A percentile compares a stretch with the other conserved stretches of the same genome.
Evolutionary conservation across 2,113 vertebrate species (phyloP).

Genomic region (Cettia cetti): DNA sequence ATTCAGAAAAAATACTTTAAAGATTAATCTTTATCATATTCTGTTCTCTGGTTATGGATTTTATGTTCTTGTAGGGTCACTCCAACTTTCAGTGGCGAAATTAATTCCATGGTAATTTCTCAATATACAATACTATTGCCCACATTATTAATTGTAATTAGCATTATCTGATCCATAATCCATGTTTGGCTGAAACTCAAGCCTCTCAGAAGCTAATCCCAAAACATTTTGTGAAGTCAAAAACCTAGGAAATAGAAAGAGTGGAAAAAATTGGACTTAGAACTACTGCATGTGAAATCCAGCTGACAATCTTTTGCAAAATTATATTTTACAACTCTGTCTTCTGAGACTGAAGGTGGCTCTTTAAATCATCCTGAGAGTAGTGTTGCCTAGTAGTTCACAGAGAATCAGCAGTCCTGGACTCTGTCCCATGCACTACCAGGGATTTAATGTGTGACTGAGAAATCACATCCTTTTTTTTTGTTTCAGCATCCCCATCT

Average conservation of each 20-base stretch:
- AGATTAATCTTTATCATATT: neutral
- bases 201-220: conserved; percentile 9
- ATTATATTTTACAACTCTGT: neutral
- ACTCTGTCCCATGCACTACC: neutral
- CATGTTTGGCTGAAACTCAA: conserved; percentile 22
- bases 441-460: neutral
- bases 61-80: neutral
- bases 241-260: neutral
- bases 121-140: neutral
- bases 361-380: neutral
- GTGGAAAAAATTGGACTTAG: neutral
- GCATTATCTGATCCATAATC: conserved; percentile 38
- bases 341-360: neutral
- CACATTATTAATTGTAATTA: conserved; percentile 22
- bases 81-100: neutral
- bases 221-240: neutral
- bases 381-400: neutral
- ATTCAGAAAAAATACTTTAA: neutral
- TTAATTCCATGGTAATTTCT: neutral
- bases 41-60: neutral
- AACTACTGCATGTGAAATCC: neutral
- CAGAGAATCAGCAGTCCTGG: neutral
- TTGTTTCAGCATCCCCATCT: neutral
- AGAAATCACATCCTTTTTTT: neutral
- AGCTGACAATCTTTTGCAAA: neutral